Base-by-base conservation (phyloP, 37 sponge, comb jelly and placozoan genomes). In the Aplysina aerophoba region DNA sequence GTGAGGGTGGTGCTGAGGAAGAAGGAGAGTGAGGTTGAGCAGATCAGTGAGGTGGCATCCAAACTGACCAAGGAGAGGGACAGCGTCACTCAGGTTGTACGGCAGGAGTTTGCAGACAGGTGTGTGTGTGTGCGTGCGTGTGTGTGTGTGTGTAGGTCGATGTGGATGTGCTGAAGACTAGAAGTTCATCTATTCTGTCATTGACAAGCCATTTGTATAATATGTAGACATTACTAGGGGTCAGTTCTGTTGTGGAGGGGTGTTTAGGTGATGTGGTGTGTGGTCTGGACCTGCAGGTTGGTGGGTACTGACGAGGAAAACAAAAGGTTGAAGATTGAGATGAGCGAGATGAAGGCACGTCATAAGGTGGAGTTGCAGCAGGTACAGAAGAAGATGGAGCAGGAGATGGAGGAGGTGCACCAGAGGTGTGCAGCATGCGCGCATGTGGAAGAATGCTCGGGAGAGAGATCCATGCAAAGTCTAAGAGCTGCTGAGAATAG, bases 91-190 rank as follows among this genome's bases (percentile, higher is more conserved):
- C 95, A 95, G 34, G 78, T 97, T 25, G 90, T 97, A 63, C 81
- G 98, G 81, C 93, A 94, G 58, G 98, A 97, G 63, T 97, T 97
- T 91, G 95, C 92, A 37, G 95, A 97, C 38, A 91, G 92, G 95
- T 89, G 58, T 21, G 86, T 67, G 57, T 73, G 33, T 72, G 13
- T n/a, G 21, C 80, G 86, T 20, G 67, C 6, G 21, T 1, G 16
- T 27, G 55, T 15, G 55, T 79, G 80, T 15, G n/a, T n/a, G n/a
- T n/a, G n/a, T 12, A 38, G 80, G n/a, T n/a, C n/a, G n/a, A n/a
- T 79, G 80, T 44, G 80, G 28, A 50, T 79, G 55, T 40, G 80
- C 44, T 55, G 24, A 57, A 4, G 80, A 2, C 44, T 55, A 50
- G 13, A 25, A 15, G 55, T 79, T 21, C 20, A 57, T 58, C 34